Evolutionary conservation across 2,113 vertebrate species (phyloP).

Genomic region (Anhinga anhinga): DNA sequence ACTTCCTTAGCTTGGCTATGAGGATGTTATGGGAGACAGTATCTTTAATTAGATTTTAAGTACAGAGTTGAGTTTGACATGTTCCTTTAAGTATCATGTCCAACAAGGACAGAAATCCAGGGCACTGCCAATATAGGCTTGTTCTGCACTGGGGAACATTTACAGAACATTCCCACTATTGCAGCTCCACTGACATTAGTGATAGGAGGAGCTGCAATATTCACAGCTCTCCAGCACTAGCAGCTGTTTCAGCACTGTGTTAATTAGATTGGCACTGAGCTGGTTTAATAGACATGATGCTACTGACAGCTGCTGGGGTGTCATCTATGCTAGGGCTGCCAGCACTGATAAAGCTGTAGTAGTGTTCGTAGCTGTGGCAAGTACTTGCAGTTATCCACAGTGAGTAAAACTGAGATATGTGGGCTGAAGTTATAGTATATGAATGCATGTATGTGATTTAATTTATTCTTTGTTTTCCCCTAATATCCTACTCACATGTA

Average conservation of each 20-base stretch:
- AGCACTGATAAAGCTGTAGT: slow-evolving; percentile 36
- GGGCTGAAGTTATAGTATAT: neutral
- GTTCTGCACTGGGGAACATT: slow-evolving; percentile 3
- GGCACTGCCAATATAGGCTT: neutral
- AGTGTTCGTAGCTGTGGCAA: neutral
- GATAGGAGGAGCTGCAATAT: neutral
- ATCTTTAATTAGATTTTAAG: neutral
- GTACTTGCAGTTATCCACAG: neutral
- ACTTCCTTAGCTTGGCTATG: too few species aligned
- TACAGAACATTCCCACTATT: slow-evolving; percentile 35
- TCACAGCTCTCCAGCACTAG: slow-evolving; percentile 43
- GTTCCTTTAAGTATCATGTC: neutral
- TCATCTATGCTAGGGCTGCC: neutral
- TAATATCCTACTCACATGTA: neutral
- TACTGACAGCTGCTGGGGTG: slow-evolving; percentile 40
- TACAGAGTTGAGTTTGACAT: neutral
- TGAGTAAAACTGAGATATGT: neutral
- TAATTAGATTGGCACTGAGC: slow-evolving; percentile 63
- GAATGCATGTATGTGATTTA: neutral
- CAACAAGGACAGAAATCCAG: slow-evolving; percentile 9
- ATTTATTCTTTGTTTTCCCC: neutral
- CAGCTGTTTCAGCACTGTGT: slow-evolving; percentile 52
- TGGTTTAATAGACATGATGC: slow-evolving; percentile 35
- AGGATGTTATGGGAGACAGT: too few species aligned
- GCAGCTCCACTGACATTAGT: slow-evolving; percentile 2